phyloP scores from a whole-genome alignment of 53 echinoderm and acorn worm genomes.

The Paracentrotus lividus region DNA sequence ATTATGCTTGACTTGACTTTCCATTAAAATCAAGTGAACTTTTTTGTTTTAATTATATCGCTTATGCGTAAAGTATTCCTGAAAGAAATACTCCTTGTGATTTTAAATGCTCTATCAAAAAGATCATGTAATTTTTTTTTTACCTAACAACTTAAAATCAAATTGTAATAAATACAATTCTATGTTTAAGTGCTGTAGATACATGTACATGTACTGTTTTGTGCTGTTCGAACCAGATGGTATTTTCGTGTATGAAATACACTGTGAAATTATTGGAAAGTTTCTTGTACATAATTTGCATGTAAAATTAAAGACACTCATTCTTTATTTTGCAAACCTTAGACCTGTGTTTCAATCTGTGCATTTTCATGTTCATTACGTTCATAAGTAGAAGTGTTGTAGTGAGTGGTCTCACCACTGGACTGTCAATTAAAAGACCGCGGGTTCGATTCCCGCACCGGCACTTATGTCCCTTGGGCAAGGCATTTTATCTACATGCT shows the following conservation, averaged over 20 bases:
- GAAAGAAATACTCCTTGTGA: background rate
- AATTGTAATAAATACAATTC: background rate
- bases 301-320: constrained; percentile 11
- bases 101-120: background rate
- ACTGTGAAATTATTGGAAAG: background rate
- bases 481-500: too few relatives aligned
- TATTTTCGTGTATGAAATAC: constrained; percentile 5
- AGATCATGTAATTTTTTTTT: background rate
- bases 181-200: background rate
- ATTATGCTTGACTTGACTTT: background rate
- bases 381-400: background rate
- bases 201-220: too few relatives aligned
- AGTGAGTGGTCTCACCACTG: background rate
- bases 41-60: background rate
- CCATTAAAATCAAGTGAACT: background rate
- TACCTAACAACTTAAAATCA: background rate
- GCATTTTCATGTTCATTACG: too few relatives aligned
- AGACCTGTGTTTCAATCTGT: constrained; percentile 1
- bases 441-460: too few relatives aligned
- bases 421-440: background rate
- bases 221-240: background rate
- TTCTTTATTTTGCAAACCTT: constrained; percentile 14
- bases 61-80: background rate
- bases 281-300: constrained; percentile 24
- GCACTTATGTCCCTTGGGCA: too few relatives aligned